phyloP scores from a whole-genome alignment of 2,113 vertebrate species.

The Eleginops maclovinus region DNA sequence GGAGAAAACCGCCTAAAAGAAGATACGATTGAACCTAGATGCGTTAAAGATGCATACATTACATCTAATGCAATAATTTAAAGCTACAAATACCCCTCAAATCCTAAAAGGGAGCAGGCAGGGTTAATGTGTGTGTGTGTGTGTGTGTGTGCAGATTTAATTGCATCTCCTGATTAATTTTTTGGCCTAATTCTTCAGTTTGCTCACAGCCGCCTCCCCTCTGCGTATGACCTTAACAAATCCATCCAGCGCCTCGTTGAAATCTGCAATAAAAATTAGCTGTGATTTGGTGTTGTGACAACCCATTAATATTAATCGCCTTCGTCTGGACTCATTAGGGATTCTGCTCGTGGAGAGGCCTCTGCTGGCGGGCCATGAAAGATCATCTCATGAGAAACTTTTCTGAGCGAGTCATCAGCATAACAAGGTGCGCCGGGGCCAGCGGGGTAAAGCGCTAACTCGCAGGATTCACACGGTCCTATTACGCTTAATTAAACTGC shows the following conservation, averaged over 20 bases:
- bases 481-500: slow-evolving; percentile 45
- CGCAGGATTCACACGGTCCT: slow-evolving; percentile 46
- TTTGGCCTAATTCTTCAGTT: slow-evolving; percentile 38
- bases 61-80: slow-evolving; percentile 18
- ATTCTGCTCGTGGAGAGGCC: slow-evolving; percentile 58
- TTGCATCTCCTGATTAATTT: slow-evolving; percentile 66
- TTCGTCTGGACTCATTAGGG: slow-evolving; percentile 67
- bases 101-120: background rate
- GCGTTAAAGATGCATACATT: background rate
- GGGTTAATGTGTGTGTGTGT: background rate
- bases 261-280: slow-evolving; percentile 74
- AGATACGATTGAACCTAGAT: background rate
- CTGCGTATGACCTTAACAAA: slow-evolving; percentile 68
- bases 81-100: slow-evolving; percentile 5
- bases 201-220: slow-evolving; percentile 27
- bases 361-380: slow-evolving; percentile 46
- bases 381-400: slow-evolving; percentile 60
- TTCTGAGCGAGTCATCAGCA: slow-evolving; percentile 42
- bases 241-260: slow-evolving; percentile 59
- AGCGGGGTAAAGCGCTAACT: slow-evolving; percentile 26
- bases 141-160: slow-evolving; percentile 57
- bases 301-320: slow-evolving; percentile 81
- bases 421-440: slow-evolving; percentile 39
- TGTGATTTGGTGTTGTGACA: slow-evolving; percentile 74
- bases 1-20: background rate